phyloP scores from a whole-genome alignment of 1,140 invertebrate species.

The Chironomus striatipennis region DNA sequence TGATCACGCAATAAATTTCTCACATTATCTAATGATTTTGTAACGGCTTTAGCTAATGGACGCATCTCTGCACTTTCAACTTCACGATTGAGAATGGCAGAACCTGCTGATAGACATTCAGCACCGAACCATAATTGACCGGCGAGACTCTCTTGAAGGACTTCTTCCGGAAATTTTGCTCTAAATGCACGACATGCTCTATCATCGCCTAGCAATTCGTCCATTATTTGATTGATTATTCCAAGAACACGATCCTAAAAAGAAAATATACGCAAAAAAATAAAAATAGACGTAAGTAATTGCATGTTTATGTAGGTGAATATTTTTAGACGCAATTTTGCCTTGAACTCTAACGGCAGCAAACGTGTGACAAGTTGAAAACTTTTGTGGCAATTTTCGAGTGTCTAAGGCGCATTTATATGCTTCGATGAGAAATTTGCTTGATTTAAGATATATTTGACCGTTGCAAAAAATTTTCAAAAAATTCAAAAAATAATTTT shows the following conservation, averaged over 20 bases:
- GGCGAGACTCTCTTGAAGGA: constrained; percentile 93
- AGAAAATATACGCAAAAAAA: constrained; percentile 31
- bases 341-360: too few relatives aligned
- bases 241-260: constrained; percentile 72
- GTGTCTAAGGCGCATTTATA: too few relatives aligned
- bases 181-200: constrained; percentile 88
- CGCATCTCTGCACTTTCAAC: constrained; percentile 90
- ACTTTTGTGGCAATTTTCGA: too few relatives aligned
- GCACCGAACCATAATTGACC: constrained; percentile 99
- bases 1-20: constrained; percentile 82
- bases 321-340: background rate
- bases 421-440: too few relatives aligned
- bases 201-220: constrained; percentile 81
- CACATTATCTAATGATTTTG: constrained; percentile 88
- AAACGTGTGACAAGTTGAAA: too few relatives aligned
- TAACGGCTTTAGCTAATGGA: constrained; percentile 91
- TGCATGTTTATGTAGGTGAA: background rate
- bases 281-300: constrained; percentile 16
- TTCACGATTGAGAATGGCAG: constrained; percentile 95
- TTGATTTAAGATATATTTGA: too few relatives aligned
- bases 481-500: too few relatives aligned
- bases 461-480: too few relatives aligned
- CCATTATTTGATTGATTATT: constrained; percentile 92
- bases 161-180: constrained; percentile 98
- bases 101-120: constrained; percentile 87